phyloP scores from a whole-genome alignment of 2,113 vertebrate genomes.

The Cepphus grylle region DNA sequence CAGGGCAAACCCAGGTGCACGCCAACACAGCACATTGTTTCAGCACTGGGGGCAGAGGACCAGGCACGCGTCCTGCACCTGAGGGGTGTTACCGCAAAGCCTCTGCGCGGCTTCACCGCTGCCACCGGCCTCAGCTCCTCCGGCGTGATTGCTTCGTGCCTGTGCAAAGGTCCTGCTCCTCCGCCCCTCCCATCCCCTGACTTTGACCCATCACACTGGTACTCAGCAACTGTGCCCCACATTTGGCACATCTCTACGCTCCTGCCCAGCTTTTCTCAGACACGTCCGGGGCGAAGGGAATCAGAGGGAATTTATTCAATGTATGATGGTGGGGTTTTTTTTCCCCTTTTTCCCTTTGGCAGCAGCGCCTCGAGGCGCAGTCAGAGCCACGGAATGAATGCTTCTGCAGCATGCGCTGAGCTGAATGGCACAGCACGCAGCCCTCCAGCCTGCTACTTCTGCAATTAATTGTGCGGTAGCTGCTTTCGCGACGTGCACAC shows the following conservation, averaged over 20 bases:
- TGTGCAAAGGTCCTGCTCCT: constrained; percentile 9
- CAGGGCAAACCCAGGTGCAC: rapidly evolving
- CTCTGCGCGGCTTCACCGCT: neutral
- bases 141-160: rapidly evolving
- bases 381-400: neutral
- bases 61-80: rapidly evolving
- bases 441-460: constrained; percentile 3
- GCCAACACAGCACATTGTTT: neutral
- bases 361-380: neutral
- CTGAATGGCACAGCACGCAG: constrained; percentile 29
- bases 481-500: rapidly evolving
- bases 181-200: neutral
- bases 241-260: neutral
- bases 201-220: neutral
- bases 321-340: neutral
- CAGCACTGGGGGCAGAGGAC: neutral
- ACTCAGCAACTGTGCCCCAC: rapidly evolving
- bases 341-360: neutral
- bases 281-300: rapidly evolving
- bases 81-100: neutral
- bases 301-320: neutral
- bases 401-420: neutral
- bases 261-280: neutral
- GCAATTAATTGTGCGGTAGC: neutral
- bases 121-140: neutral